A percentile compares a stretch with the other conserved stretches of the same genome.
phyloP scores from a whole-genome alignment of 2,888 invertebrate species.

The Phyllotreta striolata region DNA sequence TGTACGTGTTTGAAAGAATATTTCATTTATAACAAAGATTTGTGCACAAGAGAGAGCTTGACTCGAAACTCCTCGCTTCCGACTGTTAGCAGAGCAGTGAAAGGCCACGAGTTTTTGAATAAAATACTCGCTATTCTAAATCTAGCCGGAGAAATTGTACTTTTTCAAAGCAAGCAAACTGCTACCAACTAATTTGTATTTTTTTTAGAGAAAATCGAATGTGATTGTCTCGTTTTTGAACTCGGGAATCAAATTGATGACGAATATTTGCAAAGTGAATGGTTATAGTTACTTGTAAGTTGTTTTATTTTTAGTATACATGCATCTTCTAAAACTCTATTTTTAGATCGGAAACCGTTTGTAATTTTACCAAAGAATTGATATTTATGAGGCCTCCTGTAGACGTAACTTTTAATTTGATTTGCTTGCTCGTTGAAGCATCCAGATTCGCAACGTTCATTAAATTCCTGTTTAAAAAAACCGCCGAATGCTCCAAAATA shows the following conservation, averaged over 20 bases:
- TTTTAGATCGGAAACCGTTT: slow-evolving; percentile 40
- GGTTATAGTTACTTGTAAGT: slow-evolving; percentile 41
- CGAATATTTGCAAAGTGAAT: slow-evolving; percentile 39
- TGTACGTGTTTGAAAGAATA: slow-evolving; percentile 43
- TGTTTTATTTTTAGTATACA: too few species aligned
- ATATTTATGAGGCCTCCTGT: slow-evolving; percentile 44
- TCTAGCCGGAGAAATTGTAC: slow-evolving; percentile 50
- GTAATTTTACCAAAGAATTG: slow-evolving; percentile 43
- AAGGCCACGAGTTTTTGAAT: slow-evolving; percentile 41
- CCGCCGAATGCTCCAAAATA: slow-evolving; percentile 29
- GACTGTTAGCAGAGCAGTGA: slow-evolving; percentile 27
- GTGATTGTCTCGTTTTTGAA: slow-evolving; percentile 44
- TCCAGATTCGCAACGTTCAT: slow-evolving; percentile 45
- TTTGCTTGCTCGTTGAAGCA: slow-evolving; percentile 44
- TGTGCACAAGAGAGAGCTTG: slow-evolving; percentile 24
- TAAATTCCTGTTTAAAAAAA: slow-evolving; percentile 47
- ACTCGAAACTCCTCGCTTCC: slow-evolving; percentile 25
- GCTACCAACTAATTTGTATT: slow-evolving; percentile 6
- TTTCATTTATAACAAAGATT: slow-evolving; percentile 26
- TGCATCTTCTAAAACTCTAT: too few species aligned
- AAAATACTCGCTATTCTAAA: slow-evolving; percentile 41
- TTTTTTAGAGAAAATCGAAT: slow-evolving; percentile 46
- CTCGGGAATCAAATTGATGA: slow-evolving; percentile 44
- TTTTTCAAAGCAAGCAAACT: slow-evolving; percentile 21
- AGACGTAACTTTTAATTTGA: slow-evolving; percentile 41